Conservation (phyloP, 2,888 invertebrate species). For the Nudaria mundana region DNA sequence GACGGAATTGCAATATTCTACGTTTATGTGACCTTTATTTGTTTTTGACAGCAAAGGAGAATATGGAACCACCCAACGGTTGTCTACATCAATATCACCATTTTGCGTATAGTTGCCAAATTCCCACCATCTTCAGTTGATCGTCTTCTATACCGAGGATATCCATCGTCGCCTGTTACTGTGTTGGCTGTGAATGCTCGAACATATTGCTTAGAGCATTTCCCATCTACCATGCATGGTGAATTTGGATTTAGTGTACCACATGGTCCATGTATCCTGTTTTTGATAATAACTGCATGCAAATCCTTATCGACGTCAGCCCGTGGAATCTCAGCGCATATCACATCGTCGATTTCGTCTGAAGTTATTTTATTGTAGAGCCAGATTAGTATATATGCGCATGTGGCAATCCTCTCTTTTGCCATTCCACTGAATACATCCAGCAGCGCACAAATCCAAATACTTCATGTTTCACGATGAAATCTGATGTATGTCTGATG, state of each 20-base stretch:
- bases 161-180: not conserved
- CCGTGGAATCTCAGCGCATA: not conserved
- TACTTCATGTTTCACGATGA: not conserved
- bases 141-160: not conserved
- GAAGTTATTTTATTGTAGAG: not conserved
- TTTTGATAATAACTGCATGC: not conserved
- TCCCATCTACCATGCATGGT: not conserved
- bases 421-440: not conserved
- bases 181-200: not conserved
- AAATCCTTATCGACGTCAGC: not conserved
- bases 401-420: not conserved
- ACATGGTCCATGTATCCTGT: not conserved
- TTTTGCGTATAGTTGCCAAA: not conserved
- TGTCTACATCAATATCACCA: not conserved
- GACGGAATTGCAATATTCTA: slow-evolving; percentile 15
- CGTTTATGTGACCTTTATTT: slow-evolving; percentile 16
- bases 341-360: not conserved
- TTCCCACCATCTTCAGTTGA: not conserved
- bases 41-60: slow-evolving; percentile 4
- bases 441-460: not conserved
- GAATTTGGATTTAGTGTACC: not conserved
- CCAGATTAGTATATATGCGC: not conserved
- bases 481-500: slow-evolving; percentile 21
- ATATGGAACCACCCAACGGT: not conserved
- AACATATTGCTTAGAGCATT: not conserved